Conservation (phyloP, 2,113 vertebrate genomes). For the Formicarius rufipectus region DNA sequence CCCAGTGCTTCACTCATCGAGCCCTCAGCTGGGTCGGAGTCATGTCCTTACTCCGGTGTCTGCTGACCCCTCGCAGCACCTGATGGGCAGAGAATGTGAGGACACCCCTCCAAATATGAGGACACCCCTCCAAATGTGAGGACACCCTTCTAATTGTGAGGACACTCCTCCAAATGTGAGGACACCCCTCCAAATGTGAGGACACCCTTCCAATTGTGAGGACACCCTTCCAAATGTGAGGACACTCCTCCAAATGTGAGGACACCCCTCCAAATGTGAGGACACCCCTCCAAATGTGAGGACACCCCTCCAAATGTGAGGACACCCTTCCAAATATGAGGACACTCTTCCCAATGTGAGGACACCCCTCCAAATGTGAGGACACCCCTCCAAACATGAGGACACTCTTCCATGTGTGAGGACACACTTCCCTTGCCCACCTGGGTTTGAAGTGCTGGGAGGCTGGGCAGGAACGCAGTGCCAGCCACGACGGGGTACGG, state of each 20-base stretch:
- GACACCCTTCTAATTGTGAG: no score
- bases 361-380: no score
- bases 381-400: neutral
- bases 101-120: neutral
- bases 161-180: neutral
- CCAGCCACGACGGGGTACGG: neutral
- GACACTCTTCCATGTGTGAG: neutral
- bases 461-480: neutral
- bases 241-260: neutral
- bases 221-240: neutral
- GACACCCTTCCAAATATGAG: neutral
- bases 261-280: neutral
- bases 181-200: neutral
- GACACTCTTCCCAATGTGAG: no score
- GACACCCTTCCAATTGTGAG: neutral
- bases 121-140: neutral
- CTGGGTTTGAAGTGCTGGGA: neutral
- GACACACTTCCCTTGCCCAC: neutral
- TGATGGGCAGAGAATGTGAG: neutral
- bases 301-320: neutral
- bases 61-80: neutral
- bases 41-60: rapidly evolving
- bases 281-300: no score
- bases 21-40: neutral
- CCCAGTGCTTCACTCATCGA: rapidly evolving